Base-by-base conservation (phyloP, 2,888 invertebrate species). In the Scaptomyza reducta region DNA sequence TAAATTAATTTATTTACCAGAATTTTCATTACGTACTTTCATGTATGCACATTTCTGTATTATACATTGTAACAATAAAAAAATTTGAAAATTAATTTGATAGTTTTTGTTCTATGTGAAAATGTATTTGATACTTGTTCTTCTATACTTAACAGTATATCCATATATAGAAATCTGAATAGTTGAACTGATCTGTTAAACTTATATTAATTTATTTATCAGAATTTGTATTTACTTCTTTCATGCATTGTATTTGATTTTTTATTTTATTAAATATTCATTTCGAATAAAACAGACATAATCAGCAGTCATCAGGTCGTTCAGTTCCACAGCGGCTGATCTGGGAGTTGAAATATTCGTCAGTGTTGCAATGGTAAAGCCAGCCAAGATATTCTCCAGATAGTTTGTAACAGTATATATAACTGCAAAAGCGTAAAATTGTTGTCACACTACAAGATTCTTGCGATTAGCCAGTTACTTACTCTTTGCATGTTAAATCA, bases 401-500 rank as follows among this genome's bases (percentile, higher is more conserved):
- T 14, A 88, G n/a, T 33, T 50, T 46, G 5, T 65, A 79, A 22
- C 82, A 82, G 14, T 65, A 63, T 0, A 82, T 62, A 57, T 79
- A 79, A 29, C 82, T 88, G 14, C 1, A 61, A 33, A 9, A 11
- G 40, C 6, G 27, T 7, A 14, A 9, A 22, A 33, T 22, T 6
- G 11, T 41, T 10, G 18, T 35, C 16, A n/a, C 6, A 6, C 13
- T 44, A 35, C 9, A 18, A 2, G 6, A 22, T 10, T 22, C 10
- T 41, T 35, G 5, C 18, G 31, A 18, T 44, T 13, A n/a, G 4
- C 7, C 0, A 0, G 2, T 22, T 50, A 55, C 85, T 70, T 58
- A 81, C 84, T 69, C 56, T 51, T 67, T 75, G 64, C 84, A 88
- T 2, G 86, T 85, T 22, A 65, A n/a, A 57, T 84, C 83, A 40